These are phyloP conservation scores for Phania funesta DNA, from an alignment of 2,888 invertebrate genomes.

Conservation along the genomic window DNA sequence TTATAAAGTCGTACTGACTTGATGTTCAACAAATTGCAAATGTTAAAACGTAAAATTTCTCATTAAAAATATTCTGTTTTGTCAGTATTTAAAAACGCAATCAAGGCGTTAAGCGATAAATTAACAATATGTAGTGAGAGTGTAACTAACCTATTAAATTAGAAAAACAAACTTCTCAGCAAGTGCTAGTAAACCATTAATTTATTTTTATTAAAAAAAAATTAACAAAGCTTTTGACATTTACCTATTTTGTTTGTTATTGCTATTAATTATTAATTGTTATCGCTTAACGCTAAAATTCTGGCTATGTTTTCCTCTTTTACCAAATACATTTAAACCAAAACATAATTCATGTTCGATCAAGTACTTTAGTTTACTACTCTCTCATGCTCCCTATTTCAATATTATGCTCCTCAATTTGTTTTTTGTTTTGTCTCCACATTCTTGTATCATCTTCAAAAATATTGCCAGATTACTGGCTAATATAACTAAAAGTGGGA, in stretches of 20 bases:
- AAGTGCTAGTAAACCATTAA: too few relatives aligned
- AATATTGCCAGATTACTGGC: constrained; percentile 9
- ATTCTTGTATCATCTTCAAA: constrained; percentile 14
- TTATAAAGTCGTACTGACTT: constrained; percentile 60
- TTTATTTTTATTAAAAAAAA: too few relatives aligned
- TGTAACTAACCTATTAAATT: background rate
- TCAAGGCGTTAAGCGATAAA: constrained; percentile 18
- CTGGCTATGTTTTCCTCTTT: background rate
- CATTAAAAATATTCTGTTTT: constrained; percentile 9
- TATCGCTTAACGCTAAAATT: background rate
- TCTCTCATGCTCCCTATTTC: background rate
- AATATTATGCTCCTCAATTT: background rate
- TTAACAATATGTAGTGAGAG: background rate
- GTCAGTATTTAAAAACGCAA: constrained; percentile 3
- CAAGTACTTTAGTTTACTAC: background rate
- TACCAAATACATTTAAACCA: background rate
- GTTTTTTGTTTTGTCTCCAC: constrained; percentile 5
- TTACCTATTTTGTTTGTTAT: too few relatives aligned
- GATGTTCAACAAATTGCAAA: constrained; percentile 52
- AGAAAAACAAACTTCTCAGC: background rate
- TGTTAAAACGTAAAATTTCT: constrained; percentile 45
- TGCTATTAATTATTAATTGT: too few relatives aligned
- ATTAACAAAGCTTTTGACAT: too few relatives aligned
- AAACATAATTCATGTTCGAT: constrained; percentile 16
- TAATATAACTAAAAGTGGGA: too few relatives aligned